phyloP scores from a whole-genome alignment of 1,140 invertebrate genomes.

The Ceratosolen solmsi region DNA sequence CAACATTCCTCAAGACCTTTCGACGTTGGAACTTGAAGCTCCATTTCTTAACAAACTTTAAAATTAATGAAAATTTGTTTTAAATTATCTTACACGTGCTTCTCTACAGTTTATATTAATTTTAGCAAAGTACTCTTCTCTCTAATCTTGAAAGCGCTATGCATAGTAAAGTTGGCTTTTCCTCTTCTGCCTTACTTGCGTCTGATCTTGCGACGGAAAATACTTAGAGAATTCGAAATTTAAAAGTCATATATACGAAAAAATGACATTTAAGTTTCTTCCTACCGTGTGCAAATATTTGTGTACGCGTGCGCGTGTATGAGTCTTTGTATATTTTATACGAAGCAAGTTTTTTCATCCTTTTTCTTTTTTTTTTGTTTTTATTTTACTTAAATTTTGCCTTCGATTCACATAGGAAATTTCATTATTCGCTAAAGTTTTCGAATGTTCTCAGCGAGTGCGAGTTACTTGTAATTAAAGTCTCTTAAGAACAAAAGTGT shows the following conservation, averaged over 20 bases:
- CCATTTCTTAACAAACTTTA: background rate
- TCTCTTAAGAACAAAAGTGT: too few relatives aligned
- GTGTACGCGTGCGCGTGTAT: too few relatives aligned
- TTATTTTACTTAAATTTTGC: too few relatives aligned
- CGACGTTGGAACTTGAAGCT: background rate
- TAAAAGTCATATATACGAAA: background rate
- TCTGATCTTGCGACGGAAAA: constrained; percentile 5
- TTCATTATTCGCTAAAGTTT: too few relatives aligned
- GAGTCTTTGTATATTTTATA: background rate
- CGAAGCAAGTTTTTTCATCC: background rate
- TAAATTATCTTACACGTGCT: constrained; percentile 5
- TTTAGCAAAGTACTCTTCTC: background rate
- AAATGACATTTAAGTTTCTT: background rate
- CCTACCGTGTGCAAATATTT: background rate
- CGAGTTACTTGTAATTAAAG: too few relatives aligned
- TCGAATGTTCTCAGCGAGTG: too few relatives aligned
- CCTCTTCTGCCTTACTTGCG: background rate
- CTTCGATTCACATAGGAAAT: too few relatives aligned
- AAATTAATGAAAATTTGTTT: constrained; percentile 13
- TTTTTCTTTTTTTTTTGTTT: too few relatives aligned
- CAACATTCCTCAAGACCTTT: background rate
- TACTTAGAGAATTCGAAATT: background rate
- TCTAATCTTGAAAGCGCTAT: constrained; percentile 25
- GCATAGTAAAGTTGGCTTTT: constrained; percentile 7
- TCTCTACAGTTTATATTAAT: constrained; percentile 12